Evolutionary conservation across 2,888 invertebrate genomes (phyloP), one percentile per base, ranked within the genome.

Genomic region (Poecilobothrus nobilitatus): DNA sequence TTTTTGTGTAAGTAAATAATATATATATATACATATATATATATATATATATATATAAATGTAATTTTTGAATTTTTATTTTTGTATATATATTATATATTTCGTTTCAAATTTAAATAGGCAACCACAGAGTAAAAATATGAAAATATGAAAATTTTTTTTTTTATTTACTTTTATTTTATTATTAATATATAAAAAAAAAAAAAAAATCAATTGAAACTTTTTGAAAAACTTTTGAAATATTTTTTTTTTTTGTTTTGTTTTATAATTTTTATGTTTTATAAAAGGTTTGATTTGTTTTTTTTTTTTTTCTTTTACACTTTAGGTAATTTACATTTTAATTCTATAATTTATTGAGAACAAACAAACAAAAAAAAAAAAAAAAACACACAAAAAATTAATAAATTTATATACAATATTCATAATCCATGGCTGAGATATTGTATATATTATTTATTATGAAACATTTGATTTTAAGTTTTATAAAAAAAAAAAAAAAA

Each of bases 371-470:
- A 27, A 27, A 27, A 5, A 27, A 27, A 4, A 27, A 27, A 27
- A 27, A 27, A 4, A 4, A 27, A 5, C 27, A 27, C n/a, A n/a
- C n/a, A n/a, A n/a, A n/a, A 27, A 18, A 53, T 53, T 18, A 53
- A 53, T 53, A 65, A 65, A 37, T n/a, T 65, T 66, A 68, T 27
- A 70, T 71, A 73, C 77, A 79, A 78, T 77, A 75, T 80, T 80
- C 80, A 80, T 80, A 80, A 80, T 80, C 81, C 80, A 78, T 74
- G 80, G 80, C 33, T 65, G 65, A 65, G n/a, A 79, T 80, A 77
- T 74, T 76, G 78, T 74, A 73, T 72, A 68, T 71, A 64, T n/a
- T n/a, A 67, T 63, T 69, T 64, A 63, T 64, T 61, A 44, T 66
- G 21, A 44, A 66, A 27, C 5, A 27, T 66, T 53, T 12, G 5